phyloP scores from a whole-genome alignment of 2,888 invertebrate species.

The Zhengitettix transpicula region DNA sequence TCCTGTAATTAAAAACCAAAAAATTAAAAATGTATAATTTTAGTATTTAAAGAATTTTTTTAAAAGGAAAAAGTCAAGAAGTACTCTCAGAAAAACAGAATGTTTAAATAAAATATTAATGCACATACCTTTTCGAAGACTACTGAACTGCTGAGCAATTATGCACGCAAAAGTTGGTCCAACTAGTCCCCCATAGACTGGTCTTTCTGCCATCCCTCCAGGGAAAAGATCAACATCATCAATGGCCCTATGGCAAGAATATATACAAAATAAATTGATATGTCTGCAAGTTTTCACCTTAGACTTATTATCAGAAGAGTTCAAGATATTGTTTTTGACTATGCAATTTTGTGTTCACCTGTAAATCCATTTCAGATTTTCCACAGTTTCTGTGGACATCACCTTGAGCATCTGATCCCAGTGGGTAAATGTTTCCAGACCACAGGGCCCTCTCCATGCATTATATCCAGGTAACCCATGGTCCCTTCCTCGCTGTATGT shows the following conservation, averaged over 20 bases:
- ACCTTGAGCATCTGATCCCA: conserved; percentile 56
- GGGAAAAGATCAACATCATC: conserved; percentile 75
- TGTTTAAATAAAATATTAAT: background rate
- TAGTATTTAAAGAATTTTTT: background rate
- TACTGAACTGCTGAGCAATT: conserved; percentile 69
- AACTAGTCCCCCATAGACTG: conserved; percentile 61
- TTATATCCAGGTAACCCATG: conserved; percentile 72
- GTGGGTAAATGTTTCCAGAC: conserved; percentile 41
- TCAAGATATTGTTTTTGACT: too few species aligned
- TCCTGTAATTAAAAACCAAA: conserved; percentile 5
- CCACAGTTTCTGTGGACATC: conserved; percentile 44
- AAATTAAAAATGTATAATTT: too few species aligned
- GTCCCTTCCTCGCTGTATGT: conserved; percentile 73
- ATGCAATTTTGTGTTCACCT: conserved; percentile 23
- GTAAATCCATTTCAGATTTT: conserved; percentile 42
- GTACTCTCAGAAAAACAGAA: background rate
- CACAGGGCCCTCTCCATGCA: conserved; percentile 64
- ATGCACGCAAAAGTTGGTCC: conserved; percentile 82
- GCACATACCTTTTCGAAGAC: conserved; percentile 51
- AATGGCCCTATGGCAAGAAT: conserved; percentile 32
- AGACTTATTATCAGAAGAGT: too few species aligned
- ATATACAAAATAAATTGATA: too few species aligned
- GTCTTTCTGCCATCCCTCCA: conserved; percentile 66
- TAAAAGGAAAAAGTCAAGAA: background rate
- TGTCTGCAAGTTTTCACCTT: too few species aligned